These are phyloP conservation scores for Otolemur crassicaudatus DNA, from an alignment of 2,797 vertebrate genomes.

Conservation along the genomic window DNA sequence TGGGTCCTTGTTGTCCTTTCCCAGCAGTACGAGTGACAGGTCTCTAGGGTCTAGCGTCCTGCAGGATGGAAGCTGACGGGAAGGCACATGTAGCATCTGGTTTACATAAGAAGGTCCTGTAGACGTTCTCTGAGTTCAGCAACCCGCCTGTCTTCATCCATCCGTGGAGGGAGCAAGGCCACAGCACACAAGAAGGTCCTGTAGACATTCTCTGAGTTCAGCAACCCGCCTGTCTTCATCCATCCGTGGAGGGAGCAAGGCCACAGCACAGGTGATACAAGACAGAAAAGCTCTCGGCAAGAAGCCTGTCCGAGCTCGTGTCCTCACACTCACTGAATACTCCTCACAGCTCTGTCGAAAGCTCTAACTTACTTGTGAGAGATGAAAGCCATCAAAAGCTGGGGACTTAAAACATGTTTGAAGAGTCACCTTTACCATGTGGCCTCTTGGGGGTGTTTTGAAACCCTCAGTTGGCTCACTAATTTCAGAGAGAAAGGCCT, in stretches of 20 bases:
- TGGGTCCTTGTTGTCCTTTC: rapidly evolving
- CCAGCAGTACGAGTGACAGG: not conserved
- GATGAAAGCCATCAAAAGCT: slow-evolving; percentile 73
- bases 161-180: not conserved
- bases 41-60: rapidly evolving
- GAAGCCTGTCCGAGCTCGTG: not conserved
- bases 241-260: not conserved
- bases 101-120: rapidly evolving
- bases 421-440: slow-evolving; percentile 70
- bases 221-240: rapidly evolving
- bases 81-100: rapidly evolving
- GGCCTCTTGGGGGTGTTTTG: slow-evolving; percentile 62
- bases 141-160: rapidly evolving
- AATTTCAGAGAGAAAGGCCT: slow-evolving; percentile 50
- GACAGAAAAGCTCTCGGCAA: not conserved
- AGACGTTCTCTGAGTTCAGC: not conserved
- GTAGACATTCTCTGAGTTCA: not conserved
- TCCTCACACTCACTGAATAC: not conserved
- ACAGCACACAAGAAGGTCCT: rapidly evolving
- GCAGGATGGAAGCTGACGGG: rapidly evolving
- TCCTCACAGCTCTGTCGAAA: not conserved
- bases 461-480: not conserved
- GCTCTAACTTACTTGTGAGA: slow-evolving; percentile 57
- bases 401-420: slow-evolving; percentile 62
- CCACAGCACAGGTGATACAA: rapidly evolving